phyloP scores from a whole-genome alignment of 2,113 vertebrate species.

The Craseonycteris thonglongyai region DNA sequence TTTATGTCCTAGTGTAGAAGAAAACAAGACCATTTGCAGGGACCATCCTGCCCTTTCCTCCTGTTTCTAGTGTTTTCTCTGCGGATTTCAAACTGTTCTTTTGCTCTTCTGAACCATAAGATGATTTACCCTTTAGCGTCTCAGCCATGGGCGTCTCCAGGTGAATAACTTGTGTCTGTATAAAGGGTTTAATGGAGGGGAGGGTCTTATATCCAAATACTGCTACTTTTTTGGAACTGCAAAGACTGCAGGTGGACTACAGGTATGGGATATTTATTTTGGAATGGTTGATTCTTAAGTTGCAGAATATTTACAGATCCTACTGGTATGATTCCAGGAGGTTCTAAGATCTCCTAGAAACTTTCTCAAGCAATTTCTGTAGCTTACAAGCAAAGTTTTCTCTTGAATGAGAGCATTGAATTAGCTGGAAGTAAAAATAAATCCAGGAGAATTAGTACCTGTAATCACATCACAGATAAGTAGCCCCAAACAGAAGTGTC shows the following conservation, averaged over 20 bases:
- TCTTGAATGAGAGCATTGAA: background rate
- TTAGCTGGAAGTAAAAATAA: background rate
- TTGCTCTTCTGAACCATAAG: background rate
- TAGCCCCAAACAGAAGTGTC: background rate
- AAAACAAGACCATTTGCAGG: constrained; percentile 17
- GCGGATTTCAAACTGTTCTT: background rate
- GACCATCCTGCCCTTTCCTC: background rate
- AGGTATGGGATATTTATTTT: background rate
- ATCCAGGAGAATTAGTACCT: background rate
- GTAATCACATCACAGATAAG: background rate
- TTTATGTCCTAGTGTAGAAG: constrained; percentile 17
- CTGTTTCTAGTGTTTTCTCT: background rate
- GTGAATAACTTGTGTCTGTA: background rate
- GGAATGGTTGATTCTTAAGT: background rate
- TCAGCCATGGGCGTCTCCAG: background rate
- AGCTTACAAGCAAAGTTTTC: background rate
- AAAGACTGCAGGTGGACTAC: background rate
- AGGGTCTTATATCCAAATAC: background rate
- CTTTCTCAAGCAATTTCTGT: background rate
- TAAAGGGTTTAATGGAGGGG: background rate
- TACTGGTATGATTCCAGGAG: background rate
- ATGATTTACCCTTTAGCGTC: background rate
- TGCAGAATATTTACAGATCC: background rate
- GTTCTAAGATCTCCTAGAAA: background rate
- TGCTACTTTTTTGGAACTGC: background rate